Percentiles rank a stretch among this genome's conserved stretches.
phyloP scores from a whole-genome alignment of 2,797 vertebrate species.

The Epinephelus malabaricus region DNA sequence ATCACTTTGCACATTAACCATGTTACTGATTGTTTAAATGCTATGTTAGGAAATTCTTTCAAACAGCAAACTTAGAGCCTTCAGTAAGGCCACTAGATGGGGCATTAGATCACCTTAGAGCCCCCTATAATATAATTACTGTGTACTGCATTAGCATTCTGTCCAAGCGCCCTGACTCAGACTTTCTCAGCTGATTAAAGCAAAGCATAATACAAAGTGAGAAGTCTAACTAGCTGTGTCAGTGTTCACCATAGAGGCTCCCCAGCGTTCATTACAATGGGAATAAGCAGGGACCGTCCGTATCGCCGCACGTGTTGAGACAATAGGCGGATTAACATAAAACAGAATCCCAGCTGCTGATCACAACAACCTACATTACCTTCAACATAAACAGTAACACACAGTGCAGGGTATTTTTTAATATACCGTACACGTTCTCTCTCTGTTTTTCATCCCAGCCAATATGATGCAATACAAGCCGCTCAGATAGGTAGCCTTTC shows the following conservation, averaged over 20 bases:
- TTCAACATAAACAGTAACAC: slow-evolving; percentile 20
- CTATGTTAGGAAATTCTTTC: neutral
- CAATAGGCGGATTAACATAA: slow-evolving; percentile 28
- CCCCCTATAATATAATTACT: slow-evolving; percentile 30
- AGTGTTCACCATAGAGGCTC: slow-evolving; percentile 27
- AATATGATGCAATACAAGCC: slow-evolving; percentile 53
- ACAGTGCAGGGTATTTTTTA: neutral
- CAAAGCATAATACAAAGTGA: slow-evolving; percentile 47
- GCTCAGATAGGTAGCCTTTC: slow-evolving; percentile 64
- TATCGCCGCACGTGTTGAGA: slow-evolving; percentile 16
- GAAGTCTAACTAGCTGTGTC: slow-evolving; percentile 44
- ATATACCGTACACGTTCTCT: slow-evolving; percentile 34
- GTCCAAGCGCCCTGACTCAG: slow-evolving; percentile 38
- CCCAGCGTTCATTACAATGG: slow-evolving; percentile 35
- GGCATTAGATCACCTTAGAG: slow-evolving; percentile 25
- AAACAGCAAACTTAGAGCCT: slow-evolving; percentile 11
- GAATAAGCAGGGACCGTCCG: slow-evolving; percentile 22
- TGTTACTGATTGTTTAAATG: neutral
- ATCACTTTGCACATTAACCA: neutral
- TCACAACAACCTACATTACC: slow-evolving; percentile 7
- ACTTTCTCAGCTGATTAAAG: slow-evolving; percentile 56
- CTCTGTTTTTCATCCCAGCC: slow-evolving; percentile 46
- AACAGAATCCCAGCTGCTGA: slow-evolving; percentile 5
- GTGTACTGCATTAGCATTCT: slow-evolving; percentile 41
- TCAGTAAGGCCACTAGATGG: slow-evolving; percentile 2